These are phyloP conservation scores for Pissodes strobi DNA, from an alignment of 1,140 invertebrate genomes.

Conservation along the genomic window DNA sequence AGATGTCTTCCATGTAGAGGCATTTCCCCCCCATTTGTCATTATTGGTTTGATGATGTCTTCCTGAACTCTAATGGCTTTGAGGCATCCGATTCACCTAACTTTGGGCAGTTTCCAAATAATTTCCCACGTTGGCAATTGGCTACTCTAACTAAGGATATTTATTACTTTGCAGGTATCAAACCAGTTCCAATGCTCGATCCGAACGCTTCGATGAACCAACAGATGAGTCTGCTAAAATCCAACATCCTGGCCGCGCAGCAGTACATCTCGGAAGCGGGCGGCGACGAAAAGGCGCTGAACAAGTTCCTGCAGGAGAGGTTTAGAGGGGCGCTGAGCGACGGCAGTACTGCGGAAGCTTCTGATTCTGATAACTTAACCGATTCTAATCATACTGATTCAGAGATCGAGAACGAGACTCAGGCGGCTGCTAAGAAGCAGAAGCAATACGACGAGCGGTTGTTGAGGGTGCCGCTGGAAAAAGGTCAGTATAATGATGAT, in stretches of 20 bases:
- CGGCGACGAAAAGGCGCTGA: conserved; percentile 59
- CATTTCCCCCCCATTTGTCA: too few relatives aligned
- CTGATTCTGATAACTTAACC: conserved; percentile 61
- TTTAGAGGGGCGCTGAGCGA: conserved; percentile 59
- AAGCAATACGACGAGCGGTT: conserved; percentile 64
- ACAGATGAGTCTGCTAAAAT: conserved; percentile 64
- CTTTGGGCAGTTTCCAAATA: too few relatives aligned
- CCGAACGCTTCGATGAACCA: conserved; percentile 63
- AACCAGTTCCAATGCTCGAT: conserved; percentile 63
- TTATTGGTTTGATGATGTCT: too few relatives aligned
- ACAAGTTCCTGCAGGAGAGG: conserved; percentile 58
- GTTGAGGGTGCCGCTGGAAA: conserved; percentile 73
- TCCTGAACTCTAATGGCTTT: too few relatives aligned
- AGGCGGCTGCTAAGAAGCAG: conserved; percentile 55
- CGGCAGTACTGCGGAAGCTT: conserved; percentile 58
- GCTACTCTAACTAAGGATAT: too few relatives aligned
- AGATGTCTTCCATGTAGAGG: too few relatives aligned
- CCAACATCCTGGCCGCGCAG: conserved; percentile 64
- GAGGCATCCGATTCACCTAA: too few relatives aligned
- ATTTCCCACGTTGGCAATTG: too few relatives aligned
- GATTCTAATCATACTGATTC: conserved; percentile 59
- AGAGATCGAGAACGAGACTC: conserved; percentile 55
- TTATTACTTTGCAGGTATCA: conserved; percentile 54
- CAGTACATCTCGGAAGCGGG: conserved; percentile 58
- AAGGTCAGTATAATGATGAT: conserved; percentile 57